Evolutionary conservation across 2,888 invertebrate species (phyloP), one percentile per base, ranked within the genome.

Genomic region (Ichneumoninae sp.): DNA sequence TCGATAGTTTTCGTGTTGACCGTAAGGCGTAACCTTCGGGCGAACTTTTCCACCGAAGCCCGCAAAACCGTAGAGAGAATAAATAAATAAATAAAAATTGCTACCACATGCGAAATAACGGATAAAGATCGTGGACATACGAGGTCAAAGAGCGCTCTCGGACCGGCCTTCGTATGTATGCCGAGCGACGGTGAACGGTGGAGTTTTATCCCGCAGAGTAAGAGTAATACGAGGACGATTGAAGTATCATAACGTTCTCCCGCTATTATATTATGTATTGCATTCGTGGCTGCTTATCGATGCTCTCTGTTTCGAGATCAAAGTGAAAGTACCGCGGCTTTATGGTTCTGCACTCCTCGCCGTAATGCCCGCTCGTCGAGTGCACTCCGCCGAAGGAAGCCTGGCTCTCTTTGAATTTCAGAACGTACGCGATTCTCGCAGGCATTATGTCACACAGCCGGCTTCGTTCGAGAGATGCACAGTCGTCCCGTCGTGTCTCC

Each of bases 241-340:
- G 60, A 30, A 44, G 54, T 75, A 70, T 70, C 60, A 78, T 70
- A 77, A 16, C 26, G 30, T 71, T 40, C 22, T 40, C 71, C 10
- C 10, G 22, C 30, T 71, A 65, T 50, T 71, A 36, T 50, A 52
- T 40, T 74, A 44, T 60, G 60, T 65, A 71, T 71, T 79, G 80
- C 68, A 80, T 66, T 60, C 68, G 78, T 85, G 70, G 87, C 78
- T 83, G 83, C 89, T 90, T 90, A 90, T 90, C 88, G 88, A 88
- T 87, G 89, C 87, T 88, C 89, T 89, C 88, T 87, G 87, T 88
- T 88, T 87, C 85, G 84, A 88, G 88, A 88, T 90, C 90, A 89
- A 89, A 90, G 88, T 86, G 87, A 84, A 84, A 84, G 84, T 81
- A 74, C 84, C 69, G 81, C 74, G 54, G n/a, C 66, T 65, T 50